Evolutionary conservation across 2,113 vertebrate genomes (phyloP).

Genomic region (Corythaixoides concolor): DNA sequence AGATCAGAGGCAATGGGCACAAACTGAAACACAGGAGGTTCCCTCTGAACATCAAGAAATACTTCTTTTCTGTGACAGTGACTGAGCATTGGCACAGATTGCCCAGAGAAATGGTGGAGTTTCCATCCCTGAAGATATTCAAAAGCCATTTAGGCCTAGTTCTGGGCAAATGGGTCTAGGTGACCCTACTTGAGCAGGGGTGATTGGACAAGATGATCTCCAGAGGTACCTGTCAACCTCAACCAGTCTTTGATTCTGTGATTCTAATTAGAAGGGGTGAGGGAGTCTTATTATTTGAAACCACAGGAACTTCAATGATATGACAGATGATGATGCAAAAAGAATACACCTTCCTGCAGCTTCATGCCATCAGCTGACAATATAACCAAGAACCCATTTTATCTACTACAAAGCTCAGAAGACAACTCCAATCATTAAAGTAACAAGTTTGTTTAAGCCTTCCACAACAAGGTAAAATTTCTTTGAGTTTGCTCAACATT

Average conservation of each 20-base stretch:
- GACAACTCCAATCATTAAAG: neutral
- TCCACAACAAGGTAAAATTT: neutral
- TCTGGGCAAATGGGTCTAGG: neutral
- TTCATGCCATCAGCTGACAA: slow-evolving; percentile 37
- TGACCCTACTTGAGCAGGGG: neutral
- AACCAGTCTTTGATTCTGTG: neutral
- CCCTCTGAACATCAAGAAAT: neutral
- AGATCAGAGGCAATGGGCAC: neutral
- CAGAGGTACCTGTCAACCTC: neutral
- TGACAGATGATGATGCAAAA: neutral
- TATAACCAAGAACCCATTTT: slow-evolving; percentile 35
- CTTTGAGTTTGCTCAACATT: neutral
- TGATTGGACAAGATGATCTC: neutral
- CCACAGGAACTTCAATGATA: neutral
- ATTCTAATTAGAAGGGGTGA: neutral
- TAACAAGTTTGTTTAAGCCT: neutral
- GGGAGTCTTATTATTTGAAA: neutral
- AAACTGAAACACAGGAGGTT: neutral
- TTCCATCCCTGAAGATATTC: neutral
- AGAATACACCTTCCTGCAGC: neutral
- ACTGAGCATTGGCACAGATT: neutral
- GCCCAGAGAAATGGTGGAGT: no score
- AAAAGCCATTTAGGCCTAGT: neutral
- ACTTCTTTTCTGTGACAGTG: neutral
- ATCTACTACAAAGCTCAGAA: neutral